Evolutionary conservation across 2,797 vertebrate species (phyloP), one percentile per base, ranked within the genome.

Genomic region (Eulemur mongoz): DNA sequence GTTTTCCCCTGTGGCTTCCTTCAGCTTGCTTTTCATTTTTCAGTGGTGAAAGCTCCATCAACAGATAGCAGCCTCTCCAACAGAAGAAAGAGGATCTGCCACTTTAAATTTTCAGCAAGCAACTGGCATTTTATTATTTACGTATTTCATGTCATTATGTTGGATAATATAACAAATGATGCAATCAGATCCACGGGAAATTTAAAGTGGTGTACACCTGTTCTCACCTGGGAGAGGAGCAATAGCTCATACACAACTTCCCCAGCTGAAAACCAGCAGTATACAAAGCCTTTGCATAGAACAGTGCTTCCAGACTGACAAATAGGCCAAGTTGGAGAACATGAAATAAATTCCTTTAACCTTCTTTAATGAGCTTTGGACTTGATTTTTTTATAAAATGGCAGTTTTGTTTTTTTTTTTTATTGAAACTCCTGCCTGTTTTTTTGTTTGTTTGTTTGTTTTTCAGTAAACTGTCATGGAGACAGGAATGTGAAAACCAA

Each of bases 61-160:
- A 30, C 81, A 40, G 85, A 93, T 1, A 73, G 75, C 94, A 93
- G 89, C 81, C 30, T 96, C 54, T 89, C 93, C 87, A 20, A 17
- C 4, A 2, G 70, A 93, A 94, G 95, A 97, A 95, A 88, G 85
- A 92, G 79, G 80, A 80, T 32, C 95, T 97, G 96, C 94, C 90
- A 30, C 97, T 98, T 98, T 98, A 98, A 98, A 98, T 97, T 97
- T 97, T 94, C 92, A 96, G 96, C 95, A 93, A 93, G 95, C 97
- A 97, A 98, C 96, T 97, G 97, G 97, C 96, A 97, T 97, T 97
- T 97, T 97, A 97, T 98, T 97, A 98, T 98, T 98, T 98, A 98
- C 97, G 97, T 98, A 96, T 97, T 98, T 98, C 96, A 97, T 98
- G 96, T 97, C 97, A 98, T 98, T 97, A 97, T 98, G 97, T 90